A percentile compares a stretch with the other conserved stretches of the same genome.
phyloP scores from a whole-genome alignment of 2,113 vertebrate species.

The Aspidoscelis tigris region DNA sequence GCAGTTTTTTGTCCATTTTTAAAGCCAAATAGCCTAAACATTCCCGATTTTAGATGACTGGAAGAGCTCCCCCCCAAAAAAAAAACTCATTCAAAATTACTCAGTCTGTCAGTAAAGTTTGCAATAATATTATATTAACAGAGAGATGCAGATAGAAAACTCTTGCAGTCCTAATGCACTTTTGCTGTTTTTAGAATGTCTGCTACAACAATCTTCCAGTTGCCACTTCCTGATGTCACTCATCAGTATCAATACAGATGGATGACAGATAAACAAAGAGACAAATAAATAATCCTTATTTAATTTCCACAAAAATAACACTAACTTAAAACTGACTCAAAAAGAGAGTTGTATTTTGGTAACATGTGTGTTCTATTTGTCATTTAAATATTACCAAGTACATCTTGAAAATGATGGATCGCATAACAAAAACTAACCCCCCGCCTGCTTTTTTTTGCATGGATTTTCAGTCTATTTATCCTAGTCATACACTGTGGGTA shows the following conservation, averaged over 20 bases:
- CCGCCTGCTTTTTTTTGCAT: slow-evolving; percentile 5
- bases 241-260: neutral
- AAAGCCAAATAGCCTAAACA: too few species aligned
- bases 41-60: too few species aligned
- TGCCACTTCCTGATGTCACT: neutral
- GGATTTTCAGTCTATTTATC: slow-evolving; percentile 30
- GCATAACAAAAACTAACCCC: neutral
- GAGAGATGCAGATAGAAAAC: neutral
- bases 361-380: slow-evolving; percentile 10
- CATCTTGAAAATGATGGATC: slow-evolving; percentile 10
- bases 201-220: neutral
- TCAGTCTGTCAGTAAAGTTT: neutral
- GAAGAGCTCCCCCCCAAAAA: too few species aligned
- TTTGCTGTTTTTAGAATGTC: neutral
- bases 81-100: too few species aligned
- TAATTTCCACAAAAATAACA: slow-evolving; percentile 11
- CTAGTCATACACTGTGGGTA: slow-evolving; percentile 17
- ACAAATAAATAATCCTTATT: neutral
- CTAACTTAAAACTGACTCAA: slow-evolving; percentile 14
- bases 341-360: slow-evolving; percentile 31
- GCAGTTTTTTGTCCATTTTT: too few species aligned
- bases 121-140: neutral
- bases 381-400: slow-evolving; percentile 37
- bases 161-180: neutral
- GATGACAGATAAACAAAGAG: neutral